Evolutionary conservation across 2,797 vertebrate genomes (phyloP), one percentile per base, ranked within the genome.

Genomic region (Syndactyla subalaris): DNA sequence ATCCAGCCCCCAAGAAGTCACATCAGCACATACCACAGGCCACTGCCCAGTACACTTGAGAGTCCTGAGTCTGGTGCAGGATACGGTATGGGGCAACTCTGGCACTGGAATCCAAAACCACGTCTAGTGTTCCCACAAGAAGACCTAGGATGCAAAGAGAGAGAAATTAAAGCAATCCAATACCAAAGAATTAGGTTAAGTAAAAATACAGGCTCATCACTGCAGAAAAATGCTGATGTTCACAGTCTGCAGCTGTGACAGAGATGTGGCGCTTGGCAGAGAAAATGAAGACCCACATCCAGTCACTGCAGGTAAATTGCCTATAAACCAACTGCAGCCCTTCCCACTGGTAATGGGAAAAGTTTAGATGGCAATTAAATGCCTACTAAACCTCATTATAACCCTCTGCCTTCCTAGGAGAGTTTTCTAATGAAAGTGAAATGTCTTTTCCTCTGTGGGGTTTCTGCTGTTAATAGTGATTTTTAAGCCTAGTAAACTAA

Each of bases 21-120:
- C 55, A 38, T 24, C n/a, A 23, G 26, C 45, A 98, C 98, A 80
- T 95, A 99, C 99, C 99, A 72, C 98, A 99, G 0, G 99, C 99
- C 22, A 99, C 98, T 67, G 98, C 99, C 99, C 99, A 99, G 95
- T 98, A 99, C 93, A 99, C 97, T 97, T 99, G 99, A 3, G 99
- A 99, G 95, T 99, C 99, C 39, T 98, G 99, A 2, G 99, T 99
- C 97, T 99, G 99, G 68, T 99, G 99, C 76, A 99, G 98, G 93
- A 99, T 99, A 80, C 99, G 98, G 97, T 99, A 99, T 0, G 99
- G 99, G 39, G 99, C 99, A 52, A 99, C 99, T 16, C 99, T 97
- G 83, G 99, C 99, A 32, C 99, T 99, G 67, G 99, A 99, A 97
- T 99, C 99, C 97, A 99, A 97, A 80, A 99, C 99, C 62, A 99